Conservation (phyloP, 2,888 invertebrate genomes). For the Gymnosoma rotundatum region DNA sequence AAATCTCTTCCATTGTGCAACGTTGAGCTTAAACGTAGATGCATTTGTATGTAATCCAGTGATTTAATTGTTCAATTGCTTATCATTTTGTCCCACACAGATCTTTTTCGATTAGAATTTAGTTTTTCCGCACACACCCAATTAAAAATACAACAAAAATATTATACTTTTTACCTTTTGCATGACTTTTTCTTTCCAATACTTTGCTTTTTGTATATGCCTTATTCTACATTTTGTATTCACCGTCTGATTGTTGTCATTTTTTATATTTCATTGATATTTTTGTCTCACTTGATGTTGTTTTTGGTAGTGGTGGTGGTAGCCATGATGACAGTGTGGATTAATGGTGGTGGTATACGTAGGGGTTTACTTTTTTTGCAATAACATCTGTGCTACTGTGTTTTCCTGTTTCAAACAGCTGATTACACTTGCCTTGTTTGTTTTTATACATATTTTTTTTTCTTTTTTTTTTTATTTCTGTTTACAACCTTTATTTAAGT, state of each 20-base stretch:
- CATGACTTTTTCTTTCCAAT: constrained; percentile 53
- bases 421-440: constrained; percentile 42
- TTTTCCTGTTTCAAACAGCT: constrained; percentile 54
- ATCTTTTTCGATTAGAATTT: constrained; percentile 40
- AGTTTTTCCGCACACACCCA: constrained; percentile 68
- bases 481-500: constrained; percentile 11
- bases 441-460: background rate
- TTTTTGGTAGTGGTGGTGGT: constrained; percentile 28
- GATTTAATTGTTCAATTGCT: constrained; percentile 22
- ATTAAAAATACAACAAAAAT: constrained; percentile 49
- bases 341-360: constrained; percentile 18
- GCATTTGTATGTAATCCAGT: constrained; percentile 54
- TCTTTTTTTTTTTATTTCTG: constrained; percentile 22
- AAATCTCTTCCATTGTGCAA: constrained; percentile 53
- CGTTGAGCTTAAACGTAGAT: constrained; percentile 56
- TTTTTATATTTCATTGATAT: constrained; percentile 38
- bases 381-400: constrained; percentile 56
- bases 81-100: constrained; percentile 48
- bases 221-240: constrained; percentile 49
- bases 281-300: constrained; percentile 35
- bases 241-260: constrained; percentile 53
- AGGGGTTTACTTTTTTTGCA: constrained; percentile 31
- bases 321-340: constrained; percentile 6
- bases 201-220: constrained; percentile 51
- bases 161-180: constrained; percentile 55